Percentiles rank a stretch among this genome's conserved stretches.
phyloP scores from a whole-genome alignment of 2,113 vertebrate genomes.

The Phycodurus eques region DNA sequence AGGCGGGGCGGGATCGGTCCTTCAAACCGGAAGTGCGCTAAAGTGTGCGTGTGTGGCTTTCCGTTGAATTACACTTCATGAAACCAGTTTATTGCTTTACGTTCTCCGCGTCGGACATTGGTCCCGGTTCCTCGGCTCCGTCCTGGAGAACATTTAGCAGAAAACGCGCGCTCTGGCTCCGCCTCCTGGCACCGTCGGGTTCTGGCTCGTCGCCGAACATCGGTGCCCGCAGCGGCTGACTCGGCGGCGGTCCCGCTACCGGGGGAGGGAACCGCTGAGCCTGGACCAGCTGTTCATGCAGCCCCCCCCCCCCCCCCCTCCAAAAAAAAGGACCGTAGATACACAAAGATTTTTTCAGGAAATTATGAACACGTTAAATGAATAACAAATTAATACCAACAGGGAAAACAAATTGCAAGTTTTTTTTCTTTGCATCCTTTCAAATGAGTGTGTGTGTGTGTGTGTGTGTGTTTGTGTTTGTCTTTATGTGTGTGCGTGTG shows the following conservation, averaged over 20 bases:
- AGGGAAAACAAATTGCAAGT: too few species aligned
- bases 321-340: neutral
- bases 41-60: too few species aligned
- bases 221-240: conserved; percentile 41
- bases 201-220: conserved; percentile 16
- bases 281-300: neutral
- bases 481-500: neutral
- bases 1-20: too few species aligned
- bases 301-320: neutral
- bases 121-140: too few species aligned
- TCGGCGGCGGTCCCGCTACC: conserved; percentile 16
- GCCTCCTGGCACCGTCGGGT: conserved; percentile 32
- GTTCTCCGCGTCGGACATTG: too few species aligned
- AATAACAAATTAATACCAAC: too few species aligned
- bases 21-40: too few species aligned
- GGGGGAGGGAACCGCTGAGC: neutral
- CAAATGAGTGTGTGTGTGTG: neutral
- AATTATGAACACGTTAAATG: neutral
- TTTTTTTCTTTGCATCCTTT: too few species aligned
- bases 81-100: too few species aligned
- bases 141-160: conserved; percentile 8
- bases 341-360: neutral
- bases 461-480: neutral
- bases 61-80: too few species aligned
- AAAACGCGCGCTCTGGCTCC: conserved; percentile 1